phyloP scores from a whole-genome alignment of 2,113 vertebrate species.

The Cyanoderma ruficeps region DNA sequence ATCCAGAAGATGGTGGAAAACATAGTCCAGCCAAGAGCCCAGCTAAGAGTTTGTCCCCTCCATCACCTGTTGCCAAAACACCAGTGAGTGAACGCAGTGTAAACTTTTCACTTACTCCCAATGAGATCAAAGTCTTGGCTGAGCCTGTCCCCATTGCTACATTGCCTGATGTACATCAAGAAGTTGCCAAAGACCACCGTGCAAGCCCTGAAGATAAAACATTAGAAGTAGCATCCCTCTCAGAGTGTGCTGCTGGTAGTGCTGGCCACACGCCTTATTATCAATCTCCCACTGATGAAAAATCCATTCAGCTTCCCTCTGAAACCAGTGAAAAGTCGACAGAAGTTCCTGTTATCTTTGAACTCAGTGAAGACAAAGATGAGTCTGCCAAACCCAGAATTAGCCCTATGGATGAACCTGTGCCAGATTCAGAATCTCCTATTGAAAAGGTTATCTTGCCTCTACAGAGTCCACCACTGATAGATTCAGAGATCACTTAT shows the following conservation, averaged over 20 bases:
- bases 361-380: neutral
- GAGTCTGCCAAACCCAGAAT: neutral
- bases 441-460: neutral
- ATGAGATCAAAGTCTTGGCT: neutral
- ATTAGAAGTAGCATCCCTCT: too few relatives aligned
- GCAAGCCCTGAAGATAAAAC: neutral
- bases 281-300: neutral
- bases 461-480: neutral
- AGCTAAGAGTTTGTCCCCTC: neutral
- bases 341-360: neutral
- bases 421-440: neutral
- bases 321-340: neutral
- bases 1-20: conserved; percentile 52
- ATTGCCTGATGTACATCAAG: neutral
- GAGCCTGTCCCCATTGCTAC: neutral
- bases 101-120: neutral
- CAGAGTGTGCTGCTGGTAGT: neutral
- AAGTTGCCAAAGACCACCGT: neutral
- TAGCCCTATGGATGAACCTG: neutral
- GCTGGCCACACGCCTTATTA: neutral
- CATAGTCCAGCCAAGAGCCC: neutral
- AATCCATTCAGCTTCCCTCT: neutral
- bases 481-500: neutral
- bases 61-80: neutral
- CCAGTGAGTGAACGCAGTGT: neutral